Percentiles rank a stretch among this genome's conserved stretches.
Conservation (phyloP, 1,140 invertebrate genomes). For the Zaprionus taronus region DNA sequence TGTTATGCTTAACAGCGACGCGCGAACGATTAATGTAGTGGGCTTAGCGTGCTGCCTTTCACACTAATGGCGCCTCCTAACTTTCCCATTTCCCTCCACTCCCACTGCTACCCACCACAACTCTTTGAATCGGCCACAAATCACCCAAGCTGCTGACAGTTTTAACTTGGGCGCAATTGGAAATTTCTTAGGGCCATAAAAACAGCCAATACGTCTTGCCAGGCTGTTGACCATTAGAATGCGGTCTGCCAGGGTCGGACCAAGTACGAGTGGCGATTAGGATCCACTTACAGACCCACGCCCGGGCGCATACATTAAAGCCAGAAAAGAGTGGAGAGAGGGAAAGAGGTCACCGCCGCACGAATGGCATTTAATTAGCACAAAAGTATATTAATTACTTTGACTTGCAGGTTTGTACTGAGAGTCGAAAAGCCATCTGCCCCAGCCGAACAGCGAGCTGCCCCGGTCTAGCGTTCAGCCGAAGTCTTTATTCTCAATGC, state of each 20-base stretch:
- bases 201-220: constrained; percentile 29
- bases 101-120: not conserved
- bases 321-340: constrained; percentile 11
- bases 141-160: constrained; percentile 57
- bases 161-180: constrained; percentile 56
- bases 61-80: not conserved
- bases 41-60: not conserved
- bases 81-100: too few relatives aligned
- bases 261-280: constrained; percentile 40
- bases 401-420: constrained; percentile 39
- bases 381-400: constrained; percentile 66
- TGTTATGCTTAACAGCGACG: not conserved
- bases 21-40: constrained; percentile 1
- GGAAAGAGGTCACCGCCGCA: not conserved
- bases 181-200: constrained; percentile 63
- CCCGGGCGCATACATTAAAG: not conserved
- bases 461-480: too few relatives aligned
- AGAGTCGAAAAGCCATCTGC: too few relatives aligned
- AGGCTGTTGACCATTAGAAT: constrained; percentile 50
- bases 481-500: too few relatives aligned
- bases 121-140: constrained; percentile 39
- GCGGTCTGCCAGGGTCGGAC: constrained; percentile 20
- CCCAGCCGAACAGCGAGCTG: too few relatives aligned
- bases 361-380: constrained; percentile 68
- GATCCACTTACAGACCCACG: constrained; percentile 4